A percentile compares a stretch with the other conserved stretches of the same genome.
phyloP scores from a whole-genome alignment of 1,140 invertebrate genomes.

The Dinoponera quadriceps region DNA sequence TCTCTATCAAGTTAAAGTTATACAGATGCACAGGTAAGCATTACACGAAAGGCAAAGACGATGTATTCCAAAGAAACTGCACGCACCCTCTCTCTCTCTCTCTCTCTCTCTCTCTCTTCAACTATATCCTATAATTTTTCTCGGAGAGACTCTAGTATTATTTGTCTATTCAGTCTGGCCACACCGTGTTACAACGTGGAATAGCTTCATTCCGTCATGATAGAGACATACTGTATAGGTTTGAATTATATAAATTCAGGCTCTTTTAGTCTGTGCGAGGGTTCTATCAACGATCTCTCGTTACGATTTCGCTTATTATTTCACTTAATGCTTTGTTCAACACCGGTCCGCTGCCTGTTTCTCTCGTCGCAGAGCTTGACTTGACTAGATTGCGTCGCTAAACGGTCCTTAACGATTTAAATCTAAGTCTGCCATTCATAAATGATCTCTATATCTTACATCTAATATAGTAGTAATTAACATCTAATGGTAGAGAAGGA shows the following conservation, averaged over 20 bases:
- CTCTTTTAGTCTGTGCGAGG: constrained; percentile 72
- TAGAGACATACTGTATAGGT: constrained; percentile 74
- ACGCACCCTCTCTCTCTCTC: not conserved
- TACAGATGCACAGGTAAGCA: constrained; percentile 63
- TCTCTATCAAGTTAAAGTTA: constrained; percentile 48
- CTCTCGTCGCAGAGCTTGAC: constrained; percentile 59
- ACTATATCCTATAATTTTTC: constrained; percentile 35
- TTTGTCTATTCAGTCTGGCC: constrained; percentile 74
- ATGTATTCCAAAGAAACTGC: constrained; percentile 27
- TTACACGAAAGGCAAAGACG: constrained; percentile 66
- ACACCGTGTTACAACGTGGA: constrained; percentile 74
- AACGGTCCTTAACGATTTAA: constrained; percentile 78
- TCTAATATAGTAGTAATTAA: constrained; percentile 81
- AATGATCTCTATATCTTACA: constrained; percentile 77
- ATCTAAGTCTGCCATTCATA: constrained; percentile 80
- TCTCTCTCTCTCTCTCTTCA: not conserved
- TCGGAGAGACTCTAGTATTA: constrained; percentile 65
- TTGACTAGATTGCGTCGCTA: constrained; percentile 85
- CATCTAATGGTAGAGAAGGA: constrained; percentile 84
- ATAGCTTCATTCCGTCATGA: constrained; percentile 65
- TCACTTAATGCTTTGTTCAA: constrained; percentile 17
- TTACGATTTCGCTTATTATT: constrained; percentile 54
- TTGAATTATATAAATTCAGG: constrained; percentile 70
- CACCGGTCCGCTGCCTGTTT: not conserved
- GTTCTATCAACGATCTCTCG: constrained; percentile 64